These are phyloP conservation scores for Merluccius polli DNA, from an alignment of 2,797 vertebrate species.

Conservation along the genomic window DNA sequence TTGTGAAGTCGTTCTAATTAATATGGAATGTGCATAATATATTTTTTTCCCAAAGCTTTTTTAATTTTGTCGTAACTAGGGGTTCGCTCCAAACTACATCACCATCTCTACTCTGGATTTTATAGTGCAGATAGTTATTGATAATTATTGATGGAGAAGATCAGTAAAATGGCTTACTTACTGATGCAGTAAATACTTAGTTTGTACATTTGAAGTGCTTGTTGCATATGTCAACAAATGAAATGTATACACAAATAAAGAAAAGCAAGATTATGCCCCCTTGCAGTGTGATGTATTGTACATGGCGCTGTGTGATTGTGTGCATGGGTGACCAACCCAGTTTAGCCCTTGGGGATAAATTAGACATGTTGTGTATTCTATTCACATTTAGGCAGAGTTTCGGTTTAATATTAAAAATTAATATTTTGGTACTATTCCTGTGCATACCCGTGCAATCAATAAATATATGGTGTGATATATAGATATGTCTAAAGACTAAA, in stretches of 20 bases:
- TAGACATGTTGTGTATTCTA: background rate
- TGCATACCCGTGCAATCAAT: too few relatives aligned
- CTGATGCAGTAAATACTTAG: too few relatives aligned
- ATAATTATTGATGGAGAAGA: background rate
- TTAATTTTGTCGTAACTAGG: background rate
- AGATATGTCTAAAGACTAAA: background rate
- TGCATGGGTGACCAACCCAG: background rate
- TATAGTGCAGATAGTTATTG: background rate
- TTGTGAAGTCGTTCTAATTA: background rate
- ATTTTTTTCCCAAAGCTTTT: background rate
- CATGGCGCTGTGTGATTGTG: background rate
- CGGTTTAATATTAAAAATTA: background rate
- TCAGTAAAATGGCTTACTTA: too few relatives aligned
- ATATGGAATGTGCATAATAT: background rate
- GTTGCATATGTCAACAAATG: background rate
- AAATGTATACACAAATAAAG: background rate
- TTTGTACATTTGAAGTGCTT: background rate
- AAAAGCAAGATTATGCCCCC: background rate
- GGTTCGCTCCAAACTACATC: background rate
- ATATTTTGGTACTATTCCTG: background rate
- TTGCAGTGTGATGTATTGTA: background rate
- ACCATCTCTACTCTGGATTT: background rate
- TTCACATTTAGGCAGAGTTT: background rate
- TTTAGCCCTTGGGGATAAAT: too few relatives aligned
- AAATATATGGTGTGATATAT: too few relatives aligned